phyloP scores from a whole-genome alignment of 2,888 invertebrate species.

The Drosophila nr. perissopoda region DNA sequence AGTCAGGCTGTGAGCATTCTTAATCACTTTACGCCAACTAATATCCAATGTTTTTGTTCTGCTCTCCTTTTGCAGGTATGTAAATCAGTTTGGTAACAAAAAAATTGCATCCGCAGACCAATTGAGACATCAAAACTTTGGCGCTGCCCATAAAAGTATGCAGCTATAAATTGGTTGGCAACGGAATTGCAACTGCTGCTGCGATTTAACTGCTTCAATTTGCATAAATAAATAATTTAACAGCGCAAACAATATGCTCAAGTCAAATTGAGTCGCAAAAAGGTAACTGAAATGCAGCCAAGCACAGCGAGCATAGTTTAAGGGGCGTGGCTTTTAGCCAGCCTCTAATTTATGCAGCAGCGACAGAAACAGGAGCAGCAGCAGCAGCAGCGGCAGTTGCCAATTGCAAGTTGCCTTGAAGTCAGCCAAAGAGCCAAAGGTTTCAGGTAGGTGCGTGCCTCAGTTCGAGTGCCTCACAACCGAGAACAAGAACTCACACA shows the following conservation, averaged over 20 bases:
- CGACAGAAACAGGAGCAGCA: constrained; percentile 23
- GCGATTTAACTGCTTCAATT: constrained; percentile 76
- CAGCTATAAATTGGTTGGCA: constrained; percentile 66
- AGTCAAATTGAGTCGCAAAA: constrained; percentile 75
- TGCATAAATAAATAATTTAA: constrained; percentile 81
- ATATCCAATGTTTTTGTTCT: constrained; percentile 1
- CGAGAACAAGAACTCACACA: constrained; percentile 25
- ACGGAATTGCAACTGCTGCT: constrained; percentile 41
- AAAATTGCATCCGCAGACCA: constrained; percentile 16
- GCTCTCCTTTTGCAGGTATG: constrained; percentile 52
- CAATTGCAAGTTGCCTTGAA: constrained; percentile 37
- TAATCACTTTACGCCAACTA: constrained; percentile 32
- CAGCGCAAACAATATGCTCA: constrained; percentile 67
- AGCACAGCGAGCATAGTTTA: constrained; percentile 14
- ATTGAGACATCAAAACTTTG: constrained; percentile 66
- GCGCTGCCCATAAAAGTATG: constrained; percentile 71
- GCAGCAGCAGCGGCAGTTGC: constrained; percentile 6
- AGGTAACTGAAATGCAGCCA: constrained; percentile 36
- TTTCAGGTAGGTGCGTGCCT: constrained; percentile 51
- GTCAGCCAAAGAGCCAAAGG: constrained; percentile 18
- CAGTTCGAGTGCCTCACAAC: constrained; percentile 35
- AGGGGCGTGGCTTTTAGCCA: constrained; percentile 29
- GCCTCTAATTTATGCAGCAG: constrained; percentile 71
- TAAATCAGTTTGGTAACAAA: constrained; percentile 38
- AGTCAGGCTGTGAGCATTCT: constrained; percentile 20